Percentiles rank a stretch among this genome's conserved stretches.
Evolutionary conservation across 2,797 vertebrate genomes (phyloP).

Genomic region (Macrochelys suwanniensis): DNA sequence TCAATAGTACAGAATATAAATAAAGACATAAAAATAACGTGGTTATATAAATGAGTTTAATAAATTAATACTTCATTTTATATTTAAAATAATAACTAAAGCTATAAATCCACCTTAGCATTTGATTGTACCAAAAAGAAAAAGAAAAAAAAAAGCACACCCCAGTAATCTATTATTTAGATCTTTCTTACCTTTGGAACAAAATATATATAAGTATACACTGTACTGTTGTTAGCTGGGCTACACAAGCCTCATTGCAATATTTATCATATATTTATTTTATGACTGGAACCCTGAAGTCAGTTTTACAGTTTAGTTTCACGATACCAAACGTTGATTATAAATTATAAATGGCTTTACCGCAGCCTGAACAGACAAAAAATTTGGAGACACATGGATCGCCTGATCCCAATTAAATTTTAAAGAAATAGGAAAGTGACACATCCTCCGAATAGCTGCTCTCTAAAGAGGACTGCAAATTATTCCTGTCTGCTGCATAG

Average conservation of each 20-base stretch:
- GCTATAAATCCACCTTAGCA: not conserved
- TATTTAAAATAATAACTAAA: slow-evolving; percentile 56
- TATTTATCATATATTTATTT: slow-evolving; percentile 73
- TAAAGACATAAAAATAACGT: slow-evolving; percentile 62
- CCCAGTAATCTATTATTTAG: slow-evolving; percentile 45
- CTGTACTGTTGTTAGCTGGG: not conserved
- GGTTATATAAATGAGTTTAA: slow-evolving; percentile 63
- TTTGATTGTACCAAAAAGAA: not conserved
- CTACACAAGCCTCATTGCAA: slow-evolving; percentile 37
- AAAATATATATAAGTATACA: not conserved
- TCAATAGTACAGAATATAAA: slow-evolving; percentile 60
- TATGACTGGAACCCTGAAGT: slow-evolving; percentile 71
- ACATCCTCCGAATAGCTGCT: slow-evolving; percentile 22
- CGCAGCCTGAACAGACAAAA: slow-evolving; percentile 46
- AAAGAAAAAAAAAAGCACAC: not conserved
- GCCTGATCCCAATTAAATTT: slow-evolving; percentile 76
- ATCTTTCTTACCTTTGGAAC: slow-evolving; percentile 46
- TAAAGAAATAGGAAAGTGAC: slow-evolving; percentile 76
- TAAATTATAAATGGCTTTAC: slow-evolving; percentile 75
- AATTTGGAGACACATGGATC: slow-evolving; percentile 43
- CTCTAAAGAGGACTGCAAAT: slow-evolving; percentile 51
- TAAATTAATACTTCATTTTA: slow-evolving; percentile 76
- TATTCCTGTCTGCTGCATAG: not conserved
- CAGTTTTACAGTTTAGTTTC: slow-evolving; percentile 75
- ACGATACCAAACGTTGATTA: slow-evolving; percentile 79